These are phyloP conservation scores for Caenorhabditis doughertyi DNA, from an alignment of 2,888 invertebrate species.

Conservation along the genomic window DNA sequence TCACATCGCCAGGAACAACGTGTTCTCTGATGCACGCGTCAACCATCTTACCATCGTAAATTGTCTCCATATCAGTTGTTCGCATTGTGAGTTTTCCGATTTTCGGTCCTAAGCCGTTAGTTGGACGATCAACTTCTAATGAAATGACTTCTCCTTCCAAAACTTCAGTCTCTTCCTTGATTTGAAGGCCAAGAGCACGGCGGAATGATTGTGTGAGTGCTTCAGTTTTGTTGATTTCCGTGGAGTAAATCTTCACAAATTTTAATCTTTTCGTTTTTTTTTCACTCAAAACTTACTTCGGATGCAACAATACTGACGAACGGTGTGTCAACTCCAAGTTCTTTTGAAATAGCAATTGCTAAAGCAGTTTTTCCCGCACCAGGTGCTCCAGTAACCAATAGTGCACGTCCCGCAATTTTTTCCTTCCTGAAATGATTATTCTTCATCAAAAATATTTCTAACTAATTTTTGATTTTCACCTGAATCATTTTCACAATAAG, in stretches of 20 bases:
- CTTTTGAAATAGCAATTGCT: conserved; percentile 88
- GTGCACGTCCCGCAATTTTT: conserved; percentile 97
- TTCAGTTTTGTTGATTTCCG: conserved; percentile 99
- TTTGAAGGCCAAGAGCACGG: conserved; percentile 94
- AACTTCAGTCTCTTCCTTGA: conserved; percentile 87
- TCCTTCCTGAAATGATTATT: conserved; percentile 90
- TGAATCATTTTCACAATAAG: conserved; percentile 97
- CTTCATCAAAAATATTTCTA: too few relatives aligned
- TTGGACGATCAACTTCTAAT: conserved; percentile 95
- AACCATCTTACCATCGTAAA: conserved; percentile 90
- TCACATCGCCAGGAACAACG: conserved; percentile 90
- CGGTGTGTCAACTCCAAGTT: conserved; percentile 89
- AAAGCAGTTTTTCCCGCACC: conserved; percentile 99
- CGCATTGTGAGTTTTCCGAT: conserved; percentile 91
- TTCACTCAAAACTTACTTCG: conserved; percentile 88
- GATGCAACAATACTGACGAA: conserved; percentile 99
- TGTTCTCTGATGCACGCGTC: conserved; percentile 85
- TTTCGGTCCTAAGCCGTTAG: conserved; percentile 87
- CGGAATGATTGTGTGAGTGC: conserved; percentile 96
- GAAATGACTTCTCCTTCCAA: conserved; percentile 99
- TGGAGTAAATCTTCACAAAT: conserved; percentile 89
- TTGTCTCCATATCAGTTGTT: conserved; percentile 99
- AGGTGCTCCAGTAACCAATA: conserved; percentile 96
- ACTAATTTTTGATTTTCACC: conserved; percentile 78
- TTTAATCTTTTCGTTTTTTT: too few relatives aligned